These are phyloP conservation scores for Antechinus stuartii DNA, from an alignment of 2,113 vertebrate genomes.

Conservation along the genomic window DNA sequence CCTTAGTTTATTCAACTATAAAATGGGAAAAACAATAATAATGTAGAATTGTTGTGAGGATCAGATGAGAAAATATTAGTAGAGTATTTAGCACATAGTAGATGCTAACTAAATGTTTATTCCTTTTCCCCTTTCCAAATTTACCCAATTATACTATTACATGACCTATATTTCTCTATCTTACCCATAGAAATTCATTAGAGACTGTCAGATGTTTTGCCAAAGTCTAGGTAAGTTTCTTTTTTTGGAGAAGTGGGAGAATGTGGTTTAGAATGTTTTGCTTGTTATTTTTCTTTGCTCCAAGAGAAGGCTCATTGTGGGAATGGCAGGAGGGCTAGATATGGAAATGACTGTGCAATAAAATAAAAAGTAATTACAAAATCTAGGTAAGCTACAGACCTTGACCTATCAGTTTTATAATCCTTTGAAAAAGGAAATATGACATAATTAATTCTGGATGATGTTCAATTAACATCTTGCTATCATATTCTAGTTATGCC, in stretches of 20 bases:
- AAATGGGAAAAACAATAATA: not conserved
- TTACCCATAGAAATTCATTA: not conserved
- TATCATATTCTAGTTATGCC: not conserved
- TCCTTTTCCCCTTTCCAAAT: not conserved
- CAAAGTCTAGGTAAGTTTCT: not conserved
- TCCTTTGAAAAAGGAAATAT: not conserved
- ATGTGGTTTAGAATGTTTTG: not conserved
- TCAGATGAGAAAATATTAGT: not conserved
- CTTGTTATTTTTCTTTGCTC: not conserved
- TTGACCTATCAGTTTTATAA: not conserved
- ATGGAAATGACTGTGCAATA: not conserved
- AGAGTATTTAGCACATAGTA: not conserved
- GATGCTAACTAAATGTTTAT: not conserved
- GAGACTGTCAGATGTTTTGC: not conserved
- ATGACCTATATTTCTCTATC: not conserved
- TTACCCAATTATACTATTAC: not conserved
- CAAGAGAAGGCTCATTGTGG: not conserved
- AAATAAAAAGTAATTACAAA: not conserved
- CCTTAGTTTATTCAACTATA: not conserved
- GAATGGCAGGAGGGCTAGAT: not conserved
- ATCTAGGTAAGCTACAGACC: not conserved
- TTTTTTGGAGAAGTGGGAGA: not conserved
- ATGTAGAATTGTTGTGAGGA: not conserved
- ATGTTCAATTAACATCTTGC: not conserved
- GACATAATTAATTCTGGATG: not conserved